Evolutionary conservation across 2,113 vertebrate genomes (phyloP).

Genomic region (Athene cunicularia): DNA sequence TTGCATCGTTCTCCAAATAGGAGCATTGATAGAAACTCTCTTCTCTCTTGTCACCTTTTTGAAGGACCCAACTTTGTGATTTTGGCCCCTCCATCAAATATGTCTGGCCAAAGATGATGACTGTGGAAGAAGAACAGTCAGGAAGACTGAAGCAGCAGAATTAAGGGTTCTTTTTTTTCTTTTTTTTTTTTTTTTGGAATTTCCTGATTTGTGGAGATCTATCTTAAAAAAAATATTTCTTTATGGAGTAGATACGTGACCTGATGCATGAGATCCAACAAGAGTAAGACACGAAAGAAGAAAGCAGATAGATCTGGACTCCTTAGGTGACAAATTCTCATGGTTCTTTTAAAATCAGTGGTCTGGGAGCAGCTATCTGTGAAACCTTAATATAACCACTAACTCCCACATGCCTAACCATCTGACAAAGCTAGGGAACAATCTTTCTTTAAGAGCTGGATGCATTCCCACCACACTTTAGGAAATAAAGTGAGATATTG

Average conservation of each 20-base stretch:
- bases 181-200: neutral
- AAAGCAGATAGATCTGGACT: neutral
- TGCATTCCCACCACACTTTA: neutral
- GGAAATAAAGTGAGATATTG: neutral
- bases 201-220: neutral
- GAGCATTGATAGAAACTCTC: rapidly evolving
- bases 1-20: neutral
- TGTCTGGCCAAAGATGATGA: neutral
- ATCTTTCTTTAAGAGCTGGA: neutral
- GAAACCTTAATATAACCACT: neutral
- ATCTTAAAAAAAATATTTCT: neutral
- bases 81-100: neutral
- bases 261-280: neutral
- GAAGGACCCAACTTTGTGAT: neutral
- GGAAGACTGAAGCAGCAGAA: neutral
- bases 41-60: neutral
- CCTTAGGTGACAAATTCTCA: neutral
- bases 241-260: neutral
- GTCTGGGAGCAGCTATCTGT: neutral
- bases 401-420: neutral
- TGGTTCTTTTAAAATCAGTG: conserved; percentile 6
- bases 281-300: neutral
- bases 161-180: neutral
- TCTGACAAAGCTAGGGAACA: neutral
- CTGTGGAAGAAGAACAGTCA: neutral